Evolutionary conservation across 2,888 invertebrate species (phyloP).

Genomic region (Parasteatoda lunata): DNA sequence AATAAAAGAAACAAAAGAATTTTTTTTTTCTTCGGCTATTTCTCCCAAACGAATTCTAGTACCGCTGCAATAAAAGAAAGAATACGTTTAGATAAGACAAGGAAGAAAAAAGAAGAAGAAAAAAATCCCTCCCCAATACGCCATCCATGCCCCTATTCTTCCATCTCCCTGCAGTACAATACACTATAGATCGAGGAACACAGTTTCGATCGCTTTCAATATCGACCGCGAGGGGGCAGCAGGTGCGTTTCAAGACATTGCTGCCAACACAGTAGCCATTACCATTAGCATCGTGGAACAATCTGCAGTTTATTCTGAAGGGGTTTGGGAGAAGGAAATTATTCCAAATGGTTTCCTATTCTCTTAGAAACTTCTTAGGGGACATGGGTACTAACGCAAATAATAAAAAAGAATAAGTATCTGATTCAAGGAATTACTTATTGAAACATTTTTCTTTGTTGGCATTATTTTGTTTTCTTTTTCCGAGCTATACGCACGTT

Average conservation of each 20-base stretch:
- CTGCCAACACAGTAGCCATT: constrained; percentile 42
- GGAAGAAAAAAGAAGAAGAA: not conserved
- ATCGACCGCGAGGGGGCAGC: constrained; percentile 66
- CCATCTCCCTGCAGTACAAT: constrained; percentile 20
- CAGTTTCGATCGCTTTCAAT: constrained; percentile 53
- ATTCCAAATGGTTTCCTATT: constrained; percentile 53
- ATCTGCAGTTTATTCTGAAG: constrained; percentile 49
- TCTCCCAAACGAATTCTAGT: not conserved
- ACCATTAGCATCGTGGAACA: constrained; percentile 62
- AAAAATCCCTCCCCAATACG: not conserved
- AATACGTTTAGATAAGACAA: constrained; percentile 3
- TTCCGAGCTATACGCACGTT: not conserved
- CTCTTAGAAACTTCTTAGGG: constrained; percentile 1
- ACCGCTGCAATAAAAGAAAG: not conserved
- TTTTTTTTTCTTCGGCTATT: not conserved
- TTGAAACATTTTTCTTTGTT: constrained; percentile 18
- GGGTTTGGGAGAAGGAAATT: constrained; percentile 41
- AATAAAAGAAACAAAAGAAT: not conserved
- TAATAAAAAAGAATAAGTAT: constrained; percentile 53
- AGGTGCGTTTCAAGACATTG: constrained; percentile 39
- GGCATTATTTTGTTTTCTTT: constrained; percentile 2
- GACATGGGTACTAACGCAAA: constrained; percentile 11
- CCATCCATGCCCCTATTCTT: not conserved
- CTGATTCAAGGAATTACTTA: constrained; percentile 18
- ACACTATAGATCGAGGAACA: constrained; percentile 44